These are phyloP conservation scores for Zenarchopterus dispar DNA, from an alignment of 2,797 vertebrate species.

Conservation along the genomic window DNA sequence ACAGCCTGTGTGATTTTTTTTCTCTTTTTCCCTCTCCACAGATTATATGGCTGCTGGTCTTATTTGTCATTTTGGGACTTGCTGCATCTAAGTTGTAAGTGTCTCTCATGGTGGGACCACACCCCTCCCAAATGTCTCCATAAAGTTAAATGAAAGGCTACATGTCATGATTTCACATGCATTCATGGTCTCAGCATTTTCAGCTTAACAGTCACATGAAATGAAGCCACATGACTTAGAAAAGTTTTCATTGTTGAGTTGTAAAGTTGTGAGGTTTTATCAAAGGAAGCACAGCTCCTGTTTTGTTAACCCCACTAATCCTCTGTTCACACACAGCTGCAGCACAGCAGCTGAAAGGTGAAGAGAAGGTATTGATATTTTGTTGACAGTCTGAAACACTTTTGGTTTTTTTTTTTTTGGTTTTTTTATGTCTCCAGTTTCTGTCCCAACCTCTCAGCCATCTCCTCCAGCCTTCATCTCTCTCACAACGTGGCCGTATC, in stretches of 20 bases:
- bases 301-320: not conserved
- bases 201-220: slow-evolving; percentile 39
- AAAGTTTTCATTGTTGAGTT: slow-evolving; percentile 16
- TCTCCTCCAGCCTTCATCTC: slow-evolving; percentile 88
- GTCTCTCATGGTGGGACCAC: slow-evolving; percentile 3
- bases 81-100: slow-evolving; percentile 95
- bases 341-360: not conserved
- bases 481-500: slow-evolving; percentile 98
- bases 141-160: not conserved
- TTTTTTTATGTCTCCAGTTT: slow-evolving; percentile 81
- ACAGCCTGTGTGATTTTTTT: not conserved
- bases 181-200: not conserved
- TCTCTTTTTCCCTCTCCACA: slow-evolving; percentile 63
- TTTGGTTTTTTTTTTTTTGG: too few species aligned
- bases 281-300: slow-evolving; percentile 24
- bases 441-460: slow-evolving; percentile 95
- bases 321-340: not conserved
- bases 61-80: slow-evolving; percentile 91
- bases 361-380: slow-evolving; percentile 1
- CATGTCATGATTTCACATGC: not conserved
- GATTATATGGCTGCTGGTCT: slow-evolving; percentile 91
- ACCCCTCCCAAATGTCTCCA: slow-evolving; percentile 1
- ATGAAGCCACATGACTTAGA: slow-evolving; percentile 41
- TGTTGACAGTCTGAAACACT: not conserved
- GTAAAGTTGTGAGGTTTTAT: slow-evolving; percentile 28